These are phyloP conservation scores for Meta bourneti DNA, from an alignment of 2,888 invertebrate genomes.

Conservation along the genomic window DNA sequence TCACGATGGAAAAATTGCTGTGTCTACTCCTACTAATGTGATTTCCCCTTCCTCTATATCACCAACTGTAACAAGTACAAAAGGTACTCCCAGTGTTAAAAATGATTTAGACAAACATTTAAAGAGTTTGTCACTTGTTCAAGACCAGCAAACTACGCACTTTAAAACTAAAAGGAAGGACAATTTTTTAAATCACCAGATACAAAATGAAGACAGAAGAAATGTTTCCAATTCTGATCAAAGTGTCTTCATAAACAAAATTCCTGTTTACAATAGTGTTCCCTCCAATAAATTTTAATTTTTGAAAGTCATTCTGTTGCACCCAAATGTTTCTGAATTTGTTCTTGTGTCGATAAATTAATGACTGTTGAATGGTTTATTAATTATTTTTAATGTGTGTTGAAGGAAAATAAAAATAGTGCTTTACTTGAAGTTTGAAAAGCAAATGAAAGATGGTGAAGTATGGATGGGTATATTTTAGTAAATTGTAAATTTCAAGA, in stretches of 20 bases:
- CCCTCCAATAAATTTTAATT: conserved; percentile 1
- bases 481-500: too few relatives aligned
- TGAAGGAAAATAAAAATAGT: too few relatives aligned
- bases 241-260: neutral
- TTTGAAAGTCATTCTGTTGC: neutral
- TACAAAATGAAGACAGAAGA: neutral
- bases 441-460: too few relatives aligned
- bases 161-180: neutral
- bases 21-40: neutral
- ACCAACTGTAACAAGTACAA: neutral
- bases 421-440: too few relatives aligned
- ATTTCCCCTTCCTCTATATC: neutral
- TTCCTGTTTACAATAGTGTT: neutral
- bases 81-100: neutral
- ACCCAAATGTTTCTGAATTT: too few relatives aligned
- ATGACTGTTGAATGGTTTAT: too few relatives aligned
- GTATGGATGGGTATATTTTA: too few relatives aligned
- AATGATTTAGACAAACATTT: neutral
- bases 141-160: neutral
- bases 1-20: neutral
- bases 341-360: too few relatives aligned
- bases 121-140: conserved; percentile 12
- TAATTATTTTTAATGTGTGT: too few relatives aligned
- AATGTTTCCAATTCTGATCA: conserved; percentile 7
- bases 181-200: neutral